phyloP scores from a whole-genome alignment of 2,888 invertebrate genomes.

The Eumacrocentrus americanus region DNA sequence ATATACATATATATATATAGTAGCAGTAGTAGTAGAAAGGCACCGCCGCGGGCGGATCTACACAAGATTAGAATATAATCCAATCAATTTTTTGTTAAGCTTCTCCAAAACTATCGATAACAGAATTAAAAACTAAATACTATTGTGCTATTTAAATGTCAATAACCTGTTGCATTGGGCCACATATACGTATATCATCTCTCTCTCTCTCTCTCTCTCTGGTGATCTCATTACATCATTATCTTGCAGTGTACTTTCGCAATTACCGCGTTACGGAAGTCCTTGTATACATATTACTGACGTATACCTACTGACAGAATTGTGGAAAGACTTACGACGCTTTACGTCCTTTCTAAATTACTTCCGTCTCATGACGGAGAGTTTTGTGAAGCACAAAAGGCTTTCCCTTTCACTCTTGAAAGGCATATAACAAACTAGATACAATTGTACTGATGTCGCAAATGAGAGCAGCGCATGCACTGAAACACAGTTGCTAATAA shows the following conservation, averaged over 20 bases:
- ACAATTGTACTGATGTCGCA: not conserved
- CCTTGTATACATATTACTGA: not conserved
- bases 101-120: too few species aligned
- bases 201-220: too few species aligned
- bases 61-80: too few species aligned
- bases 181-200: too few species aligned
- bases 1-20: too few species aligned
- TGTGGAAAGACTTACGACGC: constrained; percentile 4
- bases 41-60: too few species aligned
- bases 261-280: constrained; percentile 2
- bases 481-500: not conserved
- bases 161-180: too few species aligned
- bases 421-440: not conserved
- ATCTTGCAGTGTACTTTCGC: not conserved
- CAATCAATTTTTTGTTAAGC: too few species aligned
- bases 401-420: constrained; percentile 20
- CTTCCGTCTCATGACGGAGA: constrained; percentile 13
- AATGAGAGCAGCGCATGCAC: not conserved
- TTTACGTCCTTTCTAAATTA: constrained; percentile 22
- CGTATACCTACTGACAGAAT: not conserved
- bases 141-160: too few species aligned
- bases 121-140: too few species aligned
- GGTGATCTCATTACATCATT: not conserved
- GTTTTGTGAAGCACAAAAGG: constrained; percentile 8
- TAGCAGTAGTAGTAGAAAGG: too few species aligned